Conservation (phyloP, 2,888 invertebrate genomes). For the Criorhina ranunculi region DNA sequence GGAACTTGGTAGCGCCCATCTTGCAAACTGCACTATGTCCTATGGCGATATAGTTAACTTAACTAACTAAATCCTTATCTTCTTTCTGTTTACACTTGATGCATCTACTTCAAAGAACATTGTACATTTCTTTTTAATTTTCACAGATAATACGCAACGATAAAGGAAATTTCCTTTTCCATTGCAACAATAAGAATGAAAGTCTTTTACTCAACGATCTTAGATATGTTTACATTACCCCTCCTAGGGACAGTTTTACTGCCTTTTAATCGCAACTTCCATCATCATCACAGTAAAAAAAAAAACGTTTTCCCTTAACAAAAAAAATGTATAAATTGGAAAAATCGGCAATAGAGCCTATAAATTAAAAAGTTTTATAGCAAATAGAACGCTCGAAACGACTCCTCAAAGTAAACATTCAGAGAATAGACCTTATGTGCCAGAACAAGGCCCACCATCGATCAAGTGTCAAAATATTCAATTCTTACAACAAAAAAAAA, state of each 20-base stretch:
- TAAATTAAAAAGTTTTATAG: constrained; percentile 75
- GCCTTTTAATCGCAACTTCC: constrained; percentile 66
- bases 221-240: constrained; percentile 37
- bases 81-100: background rate
- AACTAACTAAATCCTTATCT: background rate
- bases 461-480: constrained; percentile 75
- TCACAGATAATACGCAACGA: constrained; percentile 1
- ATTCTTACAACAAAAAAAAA: constrained; percentile 22
- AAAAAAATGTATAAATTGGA: constrained; percentile 46
- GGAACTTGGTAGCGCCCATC: too few relatives aligned
- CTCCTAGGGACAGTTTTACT: constrained; percentile 47
- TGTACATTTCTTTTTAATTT: background rate
- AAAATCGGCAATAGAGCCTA: constrained; percentile 68
- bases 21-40: too few relatives aligned
- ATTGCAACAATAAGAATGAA: constrained; percentile 4
- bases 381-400: constrained; percentile 51
- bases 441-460: constrained; percentile 64
- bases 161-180: background rate
- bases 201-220: constrained; percentile 16
- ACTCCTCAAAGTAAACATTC: constrained; percentile 66
- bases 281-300: constrained; percentile 59
- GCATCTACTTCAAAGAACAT: background rate
- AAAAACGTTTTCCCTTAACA: constrained; percentile 21
- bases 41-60: too few relatives aligned
- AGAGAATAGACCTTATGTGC: constrained; percentile 64